Evolutionary conservation across 92 coral and sea anemone species (phyloP), one percentile per base, ranked within the genome.

Genomic region (Metridium senile): DNA sequence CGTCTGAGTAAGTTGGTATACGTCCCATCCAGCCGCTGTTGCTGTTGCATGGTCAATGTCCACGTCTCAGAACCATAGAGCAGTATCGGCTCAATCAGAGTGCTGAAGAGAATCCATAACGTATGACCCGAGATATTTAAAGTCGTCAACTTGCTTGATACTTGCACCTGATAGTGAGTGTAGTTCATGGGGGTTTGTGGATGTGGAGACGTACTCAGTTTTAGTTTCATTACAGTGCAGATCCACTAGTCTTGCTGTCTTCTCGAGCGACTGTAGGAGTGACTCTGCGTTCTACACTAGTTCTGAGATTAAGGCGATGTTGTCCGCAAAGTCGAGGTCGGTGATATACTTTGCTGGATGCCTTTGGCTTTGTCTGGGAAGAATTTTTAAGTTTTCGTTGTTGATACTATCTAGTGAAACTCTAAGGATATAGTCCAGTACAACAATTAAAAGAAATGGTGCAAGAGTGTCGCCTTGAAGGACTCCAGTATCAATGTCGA

Each of bases 321-420:
- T 80, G 33, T 85, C 86, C 9, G 85, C 89, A 71, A 64, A 67
- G 71, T 85, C 89, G 51, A 85, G 89, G 69, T 80, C 86, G n/a
- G n/a, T n/a, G n/a, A n/a, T n/a, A n/a, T n/a, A n/a, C n/a, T n/a
- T n/a, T n/a, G n/a, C n/a, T n/a, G n/a, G n/a, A n/a, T n/a, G n/a
- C n/a, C n/a, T n/a, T n/a, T n/a, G n/a, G n/a, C n/a, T n/a, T n/a
- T n/a, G n/a, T n/a, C n/a, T n/a, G n/a, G n/a, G n/a, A n/a, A n/a
- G n/a, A n/a, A n/a, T n/a, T n/a, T n/a, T n/a, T n/a, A n/a, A n/a
- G n/a, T n/a, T n/a, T n/a, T n/a, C n/a, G n/a, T n/a, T n/a, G n/a
- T n/a, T n/a, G n/a, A 33, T 26, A 17, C 25, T 79, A 74, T 78
- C 76, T 11, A 78, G 68, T 27, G 89, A 84, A 18, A 79, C 72